Conservation (phyloP, 2,888 invertebrate species). For the Euspilapteryx auroguttella region DNA sequence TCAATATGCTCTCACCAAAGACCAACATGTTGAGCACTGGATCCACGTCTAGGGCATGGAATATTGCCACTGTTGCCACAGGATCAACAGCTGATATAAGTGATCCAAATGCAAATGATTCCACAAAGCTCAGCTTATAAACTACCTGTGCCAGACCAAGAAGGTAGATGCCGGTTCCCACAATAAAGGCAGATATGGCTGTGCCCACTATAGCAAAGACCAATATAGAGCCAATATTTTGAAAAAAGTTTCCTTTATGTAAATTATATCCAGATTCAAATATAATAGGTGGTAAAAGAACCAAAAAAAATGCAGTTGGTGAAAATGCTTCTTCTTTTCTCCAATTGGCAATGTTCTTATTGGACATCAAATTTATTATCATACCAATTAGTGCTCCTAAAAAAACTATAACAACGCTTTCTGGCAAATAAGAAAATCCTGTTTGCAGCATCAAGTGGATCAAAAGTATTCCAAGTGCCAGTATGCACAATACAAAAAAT, state of each 20-base stretch:
- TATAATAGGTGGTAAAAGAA: constrained; percentile 96
- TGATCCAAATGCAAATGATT: constrained; percentile 98
- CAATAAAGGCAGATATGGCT: constrained; percentile 93
- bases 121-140: constrained; percentile 89
- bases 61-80: constrained; percentile 98
- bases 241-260: constrained; percentile 95
- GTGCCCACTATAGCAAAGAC: constrained; percentile 98
- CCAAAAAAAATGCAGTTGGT: constrained; percentile 96
- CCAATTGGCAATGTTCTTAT: constrained; percentile 91
- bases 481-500: constrained; percentile 94
- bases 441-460: constrained; percentile 95
- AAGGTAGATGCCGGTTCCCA: constrained; percentile 94
- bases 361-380: constrained; percentile 85
- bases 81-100: constrained; percentile 98
- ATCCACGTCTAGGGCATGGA: constrained; percentile 96
- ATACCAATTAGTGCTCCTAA: constrained; percentile 92
- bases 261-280: constrained; percentile 99
- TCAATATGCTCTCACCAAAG: constrained; percentile 91
- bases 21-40: constrained; percentile 99
- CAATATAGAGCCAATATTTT: constrained; percentile 98
- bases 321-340: constrained; percentile 97
- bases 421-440: constrained; percentile 95
- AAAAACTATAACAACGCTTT: constrained; percentile 96
- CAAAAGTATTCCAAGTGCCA: constrained; percentile 90
- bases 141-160: constrained; percentile 90